These are phyloP conservation scores for Manacus vitellinus DNA, from an alignment of 2,113 vertebrate species.

Conservation along the genomic window DNA sequence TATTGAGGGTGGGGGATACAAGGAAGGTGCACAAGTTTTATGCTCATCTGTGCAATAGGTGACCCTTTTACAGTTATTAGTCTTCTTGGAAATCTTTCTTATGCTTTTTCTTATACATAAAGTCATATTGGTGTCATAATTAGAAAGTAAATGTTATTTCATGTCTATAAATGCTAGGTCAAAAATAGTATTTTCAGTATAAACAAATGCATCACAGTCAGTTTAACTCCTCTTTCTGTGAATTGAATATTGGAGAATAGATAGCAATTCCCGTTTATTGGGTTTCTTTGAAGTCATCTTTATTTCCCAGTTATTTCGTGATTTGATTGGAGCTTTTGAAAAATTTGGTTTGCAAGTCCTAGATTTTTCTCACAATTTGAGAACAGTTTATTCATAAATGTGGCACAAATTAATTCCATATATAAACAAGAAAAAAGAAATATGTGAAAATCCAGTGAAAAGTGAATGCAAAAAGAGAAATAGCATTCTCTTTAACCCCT, in stretches of 20 bases:
- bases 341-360: background rate
- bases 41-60: background rate
- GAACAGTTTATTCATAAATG: background rate
- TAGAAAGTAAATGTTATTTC: background rate
- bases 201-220: background rate
- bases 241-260: background rate
- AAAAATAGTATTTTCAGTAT: background rate
- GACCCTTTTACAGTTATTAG: background rate
- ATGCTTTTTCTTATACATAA: background rate
- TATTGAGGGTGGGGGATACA: rapidly evolving
- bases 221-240: background rate
- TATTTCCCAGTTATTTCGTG: background rate
- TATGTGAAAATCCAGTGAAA: background rate
- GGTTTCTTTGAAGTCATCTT: background rate
- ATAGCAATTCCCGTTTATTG: background rate
- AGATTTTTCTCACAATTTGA: background rate
- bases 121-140: background rate
- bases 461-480: background rate
- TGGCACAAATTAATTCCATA: background rate
- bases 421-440: background rate
- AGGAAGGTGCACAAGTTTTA: background rate
- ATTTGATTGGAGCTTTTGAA: background rate
- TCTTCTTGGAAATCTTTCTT: background rate
- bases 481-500: background rate
- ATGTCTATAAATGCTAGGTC: background rate